Conservation (phyloP, 2,113 vertebrate genomes). For the Xiphophorus couchianus region DNA sequence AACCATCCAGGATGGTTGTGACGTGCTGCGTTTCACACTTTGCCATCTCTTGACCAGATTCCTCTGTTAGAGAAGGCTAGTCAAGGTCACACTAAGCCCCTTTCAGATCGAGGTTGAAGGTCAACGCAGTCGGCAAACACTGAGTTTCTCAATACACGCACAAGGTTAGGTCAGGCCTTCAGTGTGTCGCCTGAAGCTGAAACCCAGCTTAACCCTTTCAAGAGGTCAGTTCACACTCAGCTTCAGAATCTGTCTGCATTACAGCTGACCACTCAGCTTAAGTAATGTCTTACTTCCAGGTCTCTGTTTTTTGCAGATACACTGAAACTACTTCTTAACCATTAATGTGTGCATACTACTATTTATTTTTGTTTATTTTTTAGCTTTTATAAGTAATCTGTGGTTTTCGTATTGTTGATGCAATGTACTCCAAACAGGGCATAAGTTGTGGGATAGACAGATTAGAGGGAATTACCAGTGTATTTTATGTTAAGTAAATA, state of each 20-base stretch:
- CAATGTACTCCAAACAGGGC: no score
- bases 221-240: constrained; percentile 7
- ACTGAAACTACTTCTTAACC: neutral
- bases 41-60: constrained; percentile 75
- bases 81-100: constrained; percentile 55
- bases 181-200: constrained; percentile 7
- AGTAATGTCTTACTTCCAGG: no score
- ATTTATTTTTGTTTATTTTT: neutral
- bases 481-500: no score
- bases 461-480: no score
- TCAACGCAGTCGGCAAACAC: constrained; percentile 71
- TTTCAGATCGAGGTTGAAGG: constrained; percentile 75
- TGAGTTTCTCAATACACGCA: constrained; percentile 38
- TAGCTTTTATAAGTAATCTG: neutral
- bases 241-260: neutral
- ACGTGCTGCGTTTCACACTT: constrained; percentile 68
- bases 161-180: constrained; percentile 14
- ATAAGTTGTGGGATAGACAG: no score
- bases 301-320: no score
- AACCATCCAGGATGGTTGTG: constrained; percentile 50
- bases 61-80: constrained; percentile 55
- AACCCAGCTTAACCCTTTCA: constrained; percentile 13
- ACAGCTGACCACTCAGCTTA: neutral
- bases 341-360: neutral
- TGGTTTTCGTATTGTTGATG: neutral